Evolutionary conservation across 2,888 invertebrate species (phyloP).

Genomic region (Lottia scabra): DNA sequence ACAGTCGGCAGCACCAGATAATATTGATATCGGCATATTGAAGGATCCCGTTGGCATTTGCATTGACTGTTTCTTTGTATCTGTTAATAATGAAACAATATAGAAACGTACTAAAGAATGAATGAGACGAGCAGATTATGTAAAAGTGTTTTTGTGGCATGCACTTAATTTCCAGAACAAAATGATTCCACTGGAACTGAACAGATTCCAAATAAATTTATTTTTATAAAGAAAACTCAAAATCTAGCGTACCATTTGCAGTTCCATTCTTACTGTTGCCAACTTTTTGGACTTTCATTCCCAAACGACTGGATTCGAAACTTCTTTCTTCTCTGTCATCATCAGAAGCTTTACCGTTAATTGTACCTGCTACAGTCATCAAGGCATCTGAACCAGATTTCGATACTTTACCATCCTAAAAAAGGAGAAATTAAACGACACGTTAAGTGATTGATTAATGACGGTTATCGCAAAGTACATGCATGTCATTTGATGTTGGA

Average conservation of each 20-base stretch:
- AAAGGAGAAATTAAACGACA: neutral
- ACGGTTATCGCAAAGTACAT: too few relatives aligned
- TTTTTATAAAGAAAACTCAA: too few relatives aligned
- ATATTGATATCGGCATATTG: constrained; percentile 40
- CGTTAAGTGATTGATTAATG: too few relatives aligned
- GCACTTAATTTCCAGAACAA: too few relatives aligned
- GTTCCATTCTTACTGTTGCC: constrained; percentile 25
- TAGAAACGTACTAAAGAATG: too few relatives aligned
- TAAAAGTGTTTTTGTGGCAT: too few relatives aligned
- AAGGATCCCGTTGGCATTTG: constrained; percentile 40
- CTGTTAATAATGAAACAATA: too few relatives aligned
- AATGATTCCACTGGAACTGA: too few relatives aligned
- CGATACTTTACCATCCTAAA: constrained; percentile 38
- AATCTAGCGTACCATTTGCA: constrained; percentile 2
- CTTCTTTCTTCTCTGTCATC: constrained; percentile 29
- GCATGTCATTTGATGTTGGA: too few relatives aligned
- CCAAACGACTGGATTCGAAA: constrained; percentile 30
- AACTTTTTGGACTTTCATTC: constrained; percentile 37
- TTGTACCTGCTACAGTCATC: constrained; percentile 36
- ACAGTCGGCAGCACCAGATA: constrained; percentile 38
- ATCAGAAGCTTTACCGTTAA: constrained; percentile 25
- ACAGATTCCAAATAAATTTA: too few relatives aligned
- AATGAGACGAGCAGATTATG: too few relatives aligned
- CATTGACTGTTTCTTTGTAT: constrained; percentile 30
- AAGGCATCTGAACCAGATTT: constrained; percentile 42